Conservation (phyloP, 1,140 invertebrate genomes). For the Sogatella furcifera region DNA sequence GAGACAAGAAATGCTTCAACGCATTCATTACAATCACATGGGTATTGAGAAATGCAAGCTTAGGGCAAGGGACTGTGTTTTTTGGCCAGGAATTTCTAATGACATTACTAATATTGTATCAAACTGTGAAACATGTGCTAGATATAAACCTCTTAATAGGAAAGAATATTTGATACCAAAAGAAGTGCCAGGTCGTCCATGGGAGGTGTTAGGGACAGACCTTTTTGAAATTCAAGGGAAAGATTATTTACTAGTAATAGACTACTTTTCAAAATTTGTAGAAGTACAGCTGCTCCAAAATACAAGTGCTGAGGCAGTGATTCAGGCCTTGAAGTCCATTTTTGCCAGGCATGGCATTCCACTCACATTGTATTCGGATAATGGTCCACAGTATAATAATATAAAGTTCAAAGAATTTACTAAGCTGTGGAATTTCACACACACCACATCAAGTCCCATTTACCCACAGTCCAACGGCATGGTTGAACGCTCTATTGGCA, state of each 20-base stretch:
- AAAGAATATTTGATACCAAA: slow-evolving; percentile 28
- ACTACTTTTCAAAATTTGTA: slow-evolving; percentile 20
- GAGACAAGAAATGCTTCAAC: slow-evolving; percentile 28
- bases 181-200: slow-evolving; percentile 12
- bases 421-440: no score
- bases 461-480: no score
- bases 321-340: slow-evolving; percentile 21
- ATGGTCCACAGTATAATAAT: slow-evolving; percentile 19
- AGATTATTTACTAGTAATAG: slow-evolving; percentile 16
- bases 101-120: slow-evolving; percentile 33
- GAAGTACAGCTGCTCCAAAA: neutral
- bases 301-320: neutral
- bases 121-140: slow-evolving; percentile 31
- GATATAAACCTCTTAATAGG: slow-evolving; percentile 22
- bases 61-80: slow-evolving; percentile 31
- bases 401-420: slow-evolving; percentile 10
- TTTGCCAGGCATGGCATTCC: slow-evolving; percentile 29
- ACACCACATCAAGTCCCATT: no score
- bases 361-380: slow-evolving; percentile 25
- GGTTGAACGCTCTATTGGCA: no score
- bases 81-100: slow-evolving; percentile 34
- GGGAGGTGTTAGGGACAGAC: slow-evolving; percentile 15
- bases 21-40: slow-evolving; percentile 34
- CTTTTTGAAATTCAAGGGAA: slow-evolving; percentile 13
- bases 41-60: slow-evolving; percentile 32